A percentile compares a stretch with the other conserved stretches of the same genome.
These are phyloP conservation scores for Ophiothrix spiculata DNA, from an alignment of 35 echinoderm and acorn worm species.

Conservation along the genomic window DNA sequence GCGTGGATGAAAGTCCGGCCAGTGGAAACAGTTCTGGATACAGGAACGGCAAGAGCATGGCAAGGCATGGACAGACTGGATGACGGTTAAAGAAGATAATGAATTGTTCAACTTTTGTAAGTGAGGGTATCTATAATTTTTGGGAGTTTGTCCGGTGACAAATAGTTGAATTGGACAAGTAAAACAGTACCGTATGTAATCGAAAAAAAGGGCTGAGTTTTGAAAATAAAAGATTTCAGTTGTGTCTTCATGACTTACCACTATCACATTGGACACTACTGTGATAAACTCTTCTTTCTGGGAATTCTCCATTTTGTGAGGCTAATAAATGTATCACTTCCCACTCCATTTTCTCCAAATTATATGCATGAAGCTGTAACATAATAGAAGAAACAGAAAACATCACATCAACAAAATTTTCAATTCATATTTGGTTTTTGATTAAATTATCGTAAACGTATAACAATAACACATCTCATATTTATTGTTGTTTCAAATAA, in stretches of 20 bases:
- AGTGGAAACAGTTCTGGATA: too few relatives aligned
- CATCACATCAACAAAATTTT: too few relatives aligned
- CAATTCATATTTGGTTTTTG: background rate
- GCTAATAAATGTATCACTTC: conserved; percentile 10
- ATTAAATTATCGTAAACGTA: background rate
- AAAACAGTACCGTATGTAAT: background rate
- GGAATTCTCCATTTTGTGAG: conserved; percentile 12
- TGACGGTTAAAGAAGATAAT: too few relatives aligned
- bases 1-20: too few relatives aligned
- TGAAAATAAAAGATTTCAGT: background rate
- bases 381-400: conserved; percentile 1
- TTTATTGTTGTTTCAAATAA: too few relatives aligned
- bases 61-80: too few relatives aligned
- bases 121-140: background rate
- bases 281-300: conserved; percentile 50
- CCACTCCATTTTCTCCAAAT: conserved; percentile 34
- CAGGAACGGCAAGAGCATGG: too few relatives aligned
- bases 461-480: background rate
- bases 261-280: conserved; percentile 55
- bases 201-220: background rate
- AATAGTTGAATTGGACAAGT: background rate
- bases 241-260: conserved; percentile 3
- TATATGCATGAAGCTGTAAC: conserved; percentile 50
- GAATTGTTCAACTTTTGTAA: background rate
- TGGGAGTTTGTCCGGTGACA: background rate